A percentile compares a stretch with the other conserved stretches of the same genome.
Conservation (phyloP, 2,113 vertebrate genomes). For the Myiopsitta monachus region DNA sequence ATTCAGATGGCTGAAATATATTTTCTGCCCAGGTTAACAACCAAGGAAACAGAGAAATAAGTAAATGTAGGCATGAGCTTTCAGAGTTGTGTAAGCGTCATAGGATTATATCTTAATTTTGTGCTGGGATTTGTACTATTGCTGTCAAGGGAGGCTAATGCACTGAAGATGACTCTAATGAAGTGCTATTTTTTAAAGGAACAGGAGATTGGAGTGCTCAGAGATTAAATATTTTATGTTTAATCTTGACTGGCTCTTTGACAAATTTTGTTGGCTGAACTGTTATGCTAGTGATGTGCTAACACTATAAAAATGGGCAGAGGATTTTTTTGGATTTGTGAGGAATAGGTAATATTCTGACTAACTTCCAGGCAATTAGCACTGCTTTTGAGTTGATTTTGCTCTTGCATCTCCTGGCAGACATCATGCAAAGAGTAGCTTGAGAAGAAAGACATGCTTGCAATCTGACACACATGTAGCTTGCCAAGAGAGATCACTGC, state of each 20-base stretch:
- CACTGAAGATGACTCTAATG: background rate
- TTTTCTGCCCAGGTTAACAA: background rate
- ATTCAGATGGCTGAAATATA: background rate
- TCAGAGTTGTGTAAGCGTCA: background rate
- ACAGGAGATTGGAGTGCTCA: background rate
- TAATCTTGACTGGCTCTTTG: background rate
- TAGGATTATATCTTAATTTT: background rate
- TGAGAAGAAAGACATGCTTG: background rate
- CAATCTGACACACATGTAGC: accelerated
- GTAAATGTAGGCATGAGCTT: background rate
- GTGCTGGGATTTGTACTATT: background rate
- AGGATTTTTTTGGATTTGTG: background rate
- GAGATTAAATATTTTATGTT: background rate
- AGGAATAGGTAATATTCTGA: background rate
- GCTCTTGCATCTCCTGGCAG: background rate
- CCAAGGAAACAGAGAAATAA: background rate
- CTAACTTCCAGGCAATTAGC: background rate
- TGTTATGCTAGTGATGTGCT: background rate
- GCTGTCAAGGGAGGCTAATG: background rate
- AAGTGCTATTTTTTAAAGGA: background rate
- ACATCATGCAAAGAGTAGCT: background rate
- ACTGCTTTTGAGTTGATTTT: background rate
- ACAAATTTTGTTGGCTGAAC: background rate
- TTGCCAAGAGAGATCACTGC: conserved; percentile 42
- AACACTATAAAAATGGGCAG: background rate